Evolutionary conservation across 2,888 invertebrate genomes (phyloP), one percentile per base, ranked within the genome.

Genomic region (Aproaerema taeniolella): DNA sequence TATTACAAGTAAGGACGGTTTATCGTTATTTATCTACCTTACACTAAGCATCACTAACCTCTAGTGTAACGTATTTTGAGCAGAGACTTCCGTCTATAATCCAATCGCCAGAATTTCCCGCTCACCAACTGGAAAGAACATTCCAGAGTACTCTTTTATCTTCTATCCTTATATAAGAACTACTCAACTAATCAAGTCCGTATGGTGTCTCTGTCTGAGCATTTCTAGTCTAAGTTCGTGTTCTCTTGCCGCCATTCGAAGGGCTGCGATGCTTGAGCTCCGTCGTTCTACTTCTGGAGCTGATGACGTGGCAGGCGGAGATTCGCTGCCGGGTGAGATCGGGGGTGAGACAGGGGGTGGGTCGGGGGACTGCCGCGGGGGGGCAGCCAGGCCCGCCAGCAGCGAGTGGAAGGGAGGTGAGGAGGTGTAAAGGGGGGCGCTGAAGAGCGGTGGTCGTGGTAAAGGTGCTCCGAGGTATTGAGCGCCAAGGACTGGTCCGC

Each of bases 191-290:
- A 94, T 92, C 58, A 94, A 87, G 74, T 95, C 94, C 1, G 89
- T 88, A 42, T 90, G 89, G 29, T 91, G 92, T 64, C 93, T 91
- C 61, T 95, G 94, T 38, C 95, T 88, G 39, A 95, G 69, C 89
- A 95, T 91, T 73, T 95, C 95, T 56, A 95, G 82, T 66, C 95
- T 90, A 33, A 95, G 79, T 71, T 96, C 96, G 68, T 96, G 96
- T 69, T 97, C 96, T 37, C 96, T 88, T 1, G 97, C 97, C 54
- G 96, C 96, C 58, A 95, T 88, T 50, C 97, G 87, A 26, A 97
- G 80, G 0, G 95, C 93, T 0, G 95, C 96, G 55, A 96, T 96
- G 61, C 96, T 96, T 17, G 94, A 95, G 55, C 93, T 94, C 55
- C 95, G 86, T 50, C 95, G 87, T 71, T 95, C 95, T 41, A 94